These are phyloP conservation scores for Sinhomidia bicolor DNA, from an alignment of 2,888 invertebrate genomes.

Conservation along the genomic window DNA sequence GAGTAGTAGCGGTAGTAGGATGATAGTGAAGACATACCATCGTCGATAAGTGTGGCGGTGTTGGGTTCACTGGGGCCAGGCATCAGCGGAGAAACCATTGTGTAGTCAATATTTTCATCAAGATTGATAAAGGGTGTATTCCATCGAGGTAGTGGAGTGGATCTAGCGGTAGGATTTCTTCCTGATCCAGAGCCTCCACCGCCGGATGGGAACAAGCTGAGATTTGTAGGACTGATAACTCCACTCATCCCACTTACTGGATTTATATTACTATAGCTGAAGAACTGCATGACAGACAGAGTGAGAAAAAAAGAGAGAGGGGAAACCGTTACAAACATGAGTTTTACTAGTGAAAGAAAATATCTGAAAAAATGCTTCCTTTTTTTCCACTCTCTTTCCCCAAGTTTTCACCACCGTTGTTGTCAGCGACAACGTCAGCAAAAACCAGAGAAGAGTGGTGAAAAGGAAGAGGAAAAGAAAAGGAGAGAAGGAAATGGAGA, in stretches of 20 bases:
- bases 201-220: slow-evolving; percentile 90
- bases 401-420: background rate
- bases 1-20: background rate
- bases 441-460: slow-evolving; percentile 35
- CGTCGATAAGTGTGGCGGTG: slow-evolving; percentile 90
- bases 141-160: slow-evolving; percentile 87
- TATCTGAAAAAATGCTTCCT: slow-evolving; percentile 30
- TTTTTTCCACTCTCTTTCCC: slow-evolving; percentile 17
- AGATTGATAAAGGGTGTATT: slow-evolving; percentile 92
- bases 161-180: slow-evolving; percentile 83
- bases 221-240: slow-evolving; percentile 93
- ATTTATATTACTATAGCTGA: slow-evolving; percentile 94
- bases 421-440: slow-evolving; percentile 28
- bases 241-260: slow-evolving; percentile 90
- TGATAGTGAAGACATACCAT: slow-evolving; percentile 84
- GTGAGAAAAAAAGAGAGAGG: slow-evolving; percentile 46
- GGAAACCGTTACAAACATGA: slow-evolving; percentile 60
- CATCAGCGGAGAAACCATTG: slow-evolving; percentile 91
- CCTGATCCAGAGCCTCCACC: slow-evolving; percentile 77
- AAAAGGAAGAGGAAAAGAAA: background rate
- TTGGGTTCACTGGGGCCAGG: slow-evolving; percentile 85
- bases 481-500: slow-evolving; percentile 1
- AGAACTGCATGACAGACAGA: slow-evolving; percentile 87
- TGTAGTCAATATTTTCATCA: slow-evolving; percentile 94
- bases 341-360: background rate